Conservation (phyloP, 1,140 invertebrate genomes). For the Drosophila sp. region DNA sequence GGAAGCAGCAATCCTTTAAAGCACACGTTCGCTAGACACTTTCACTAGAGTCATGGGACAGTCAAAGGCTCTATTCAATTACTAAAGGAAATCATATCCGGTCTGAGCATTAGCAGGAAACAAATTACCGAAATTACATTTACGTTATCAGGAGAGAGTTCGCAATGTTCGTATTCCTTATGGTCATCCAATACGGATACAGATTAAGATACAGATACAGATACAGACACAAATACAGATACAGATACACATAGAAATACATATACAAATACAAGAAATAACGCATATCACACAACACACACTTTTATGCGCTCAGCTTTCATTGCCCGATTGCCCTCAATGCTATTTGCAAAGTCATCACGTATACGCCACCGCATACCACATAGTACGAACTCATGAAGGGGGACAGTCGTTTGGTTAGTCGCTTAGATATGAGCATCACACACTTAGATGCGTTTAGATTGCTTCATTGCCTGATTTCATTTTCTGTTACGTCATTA, state of each 20-base stretch:
- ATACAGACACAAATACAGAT: constrained; percentile 27
- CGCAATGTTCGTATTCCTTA: constrained; percentile 33
- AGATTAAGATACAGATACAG: neutral
- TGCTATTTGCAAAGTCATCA: constrained; percentile 82
- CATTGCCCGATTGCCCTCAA: constrained; percentile 66
- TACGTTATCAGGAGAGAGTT: constrained; percentile 37
- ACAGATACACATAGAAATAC: neutral
- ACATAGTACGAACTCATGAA: neutral
- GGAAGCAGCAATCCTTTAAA: neutral
- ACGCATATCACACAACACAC: constrained; percentile 52
- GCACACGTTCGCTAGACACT: neutral
- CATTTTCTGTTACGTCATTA: constrained; percentile 69
- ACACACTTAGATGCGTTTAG: constrained; percentile 53
- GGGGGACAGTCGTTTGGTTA: constrained; percentile 15
- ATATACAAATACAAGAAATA: constrained; percentile 34
- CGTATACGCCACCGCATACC: constrained; percentile 68
- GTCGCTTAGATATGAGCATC: constrained; percentile 20
- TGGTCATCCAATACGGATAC: constrained; percentile 51
- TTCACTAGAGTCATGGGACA: neutral
- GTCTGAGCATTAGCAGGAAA: constrained; percentile 60
- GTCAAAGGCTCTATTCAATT: constrained; percentile 41
- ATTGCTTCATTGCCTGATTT: constrained; percentile 61
- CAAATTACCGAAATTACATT: constrained; percentile 76
- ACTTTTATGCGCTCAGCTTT: constrained; percentile 71
- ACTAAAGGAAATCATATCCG: constrained; percentile 35